phyloP scores from a whole-genome alignment of 2,113 vertebrate species.

The Procavia capensis region DNA sequence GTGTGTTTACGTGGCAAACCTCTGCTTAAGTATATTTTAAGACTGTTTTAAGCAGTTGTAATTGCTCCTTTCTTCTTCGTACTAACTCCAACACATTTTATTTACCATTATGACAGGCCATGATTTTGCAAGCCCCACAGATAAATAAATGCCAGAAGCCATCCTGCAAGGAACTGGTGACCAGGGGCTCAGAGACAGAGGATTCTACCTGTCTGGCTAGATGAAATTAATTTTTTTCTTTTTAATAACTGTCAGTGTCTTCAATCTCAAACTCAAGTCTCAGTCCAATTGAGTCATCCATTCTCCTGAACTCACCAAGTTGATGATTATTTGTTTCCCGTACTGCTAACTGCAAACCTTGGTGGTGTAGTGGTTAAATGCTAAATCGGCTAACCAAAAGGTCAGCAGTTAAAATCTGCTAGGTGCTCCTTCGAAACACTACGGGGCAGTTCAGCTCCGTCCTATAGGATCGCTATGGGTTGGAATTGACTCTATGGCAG shows the following conservation, averaged over 20 bases:
- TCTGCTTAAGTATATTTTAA: slow-evolving; percentile 87
- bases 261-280: slow-evolving; percentile 25
- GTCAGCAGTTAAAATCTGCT: no score
- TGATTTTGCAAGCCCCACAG: slow-evolving; percentile 53
- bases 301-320: background rate
- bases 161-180: background rate
- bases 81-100: slow-evolving; percentile 81
- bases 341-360: background rate
- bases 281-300: background rate
- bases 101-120: slow-evolving; percentile 68
- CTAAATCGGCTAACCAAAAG: no score
- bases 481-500: no score
- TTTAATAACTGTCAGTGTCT: background rate
- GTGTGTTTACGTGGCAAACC: slow-evolving; percentile 88
- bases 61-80: slow-evolving; percentile 88
- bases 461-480: no score
- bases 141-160: slow-evolving; percentile 67
- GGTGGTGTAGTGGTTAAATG: no score
- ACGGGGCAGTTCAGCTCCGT: no score
- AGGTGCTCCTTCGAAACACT: no score
- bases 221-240: background rate
- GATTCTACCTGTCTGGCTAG: background rate
- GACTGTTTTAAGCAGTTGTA: slow-evolving; percentile 86
- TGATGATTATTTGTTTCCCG: background rate
- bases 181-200: background rate